Conservation (phyloP, 2,888 invertebrate species). For the Asteroscopus sphinx region DNA sequence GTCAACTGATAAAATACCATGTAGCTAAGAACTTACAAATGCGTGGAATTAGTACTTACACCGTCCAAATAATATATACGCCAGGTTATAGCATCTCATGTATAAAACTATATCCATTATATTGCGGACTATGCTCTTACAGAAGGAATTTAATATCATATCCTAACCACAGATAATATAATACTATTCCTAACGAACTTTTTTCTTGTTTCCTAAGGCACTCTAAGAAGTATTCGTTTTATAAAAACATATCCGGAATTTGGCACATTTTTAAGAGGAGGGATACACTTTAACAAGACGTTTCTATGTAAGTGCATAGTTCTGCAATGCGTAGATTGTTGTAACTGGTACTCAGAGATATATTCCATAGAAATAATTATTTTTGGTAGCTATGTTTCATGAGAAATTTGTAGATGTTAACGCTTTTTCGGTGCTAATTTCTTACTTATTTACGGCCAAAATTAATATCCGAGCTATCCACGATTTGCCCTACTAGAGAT, state of each 20-base stretch:
- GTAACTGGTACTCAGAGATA: conserved; percentile 2
- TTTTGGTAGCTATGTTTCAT: neutral
- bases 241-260: conserved; percentile 85
- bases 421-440: neutral
- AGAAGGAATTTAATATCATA: conserved; percentile 20
- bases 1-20: no score
- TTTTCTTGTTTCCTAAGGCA: conserved; percentile 72
- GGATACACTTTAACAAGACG: conserved; percentile 58
- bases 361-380: conserved; percentile 10
- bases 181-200: no score
- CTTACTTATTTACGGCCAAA: neutral
- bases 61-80: no score
- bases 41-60: no score
- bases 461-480: no score
- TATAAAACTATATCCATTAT: conserved; percentile 4
- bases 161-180: conserved; percentile 3
- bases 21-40: no score
- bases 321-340: conserved; percentile 74
- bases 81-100: conserved; percentile 34
- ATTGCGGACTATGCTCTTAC: conserved; percentile 85
- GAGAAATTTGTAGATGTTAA: neutral
- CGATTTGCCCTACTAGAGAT: no score
- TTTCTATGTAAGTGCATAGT: conserved; percentile 87
- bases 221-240: conserved; percentile 79
- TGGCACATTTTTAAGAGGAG: conserved; percentile 86